phyloP scores from a whole-genome alignment of 2,888 invertebrate species.

The Ganaspis brasiliensis region DNA sequence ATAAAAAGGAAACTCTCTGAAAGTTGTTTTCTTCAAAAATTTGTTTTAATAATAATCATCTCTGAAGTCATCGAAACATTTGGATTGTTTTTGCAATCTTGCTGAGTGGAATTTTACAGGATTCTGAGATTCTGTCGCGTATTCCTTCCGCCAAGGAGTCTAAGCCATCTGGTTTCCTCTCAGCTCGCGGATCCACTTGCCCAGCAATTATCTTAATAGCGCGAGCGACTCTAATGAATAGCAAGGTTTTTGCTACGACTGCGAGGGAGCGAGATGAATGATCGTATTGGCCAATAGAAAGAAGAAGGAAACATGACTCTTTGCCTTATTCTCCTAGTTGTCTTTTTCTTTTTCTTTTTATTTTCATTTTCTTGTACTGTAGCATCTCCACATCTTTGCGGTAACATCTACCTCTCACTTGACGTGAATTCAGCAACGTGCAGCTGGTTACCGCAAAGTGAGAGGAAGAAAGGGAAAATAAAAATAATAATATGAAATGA shows the following conservation, averaged over 20 bases:
- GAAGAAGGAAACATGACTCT: slow-evolving; percentile 47
- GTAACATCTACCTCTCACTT: slow-evolving; percentile 55
- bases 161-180: slow-evolving; percentile 19
- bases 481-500: slow-evolving; percentile 38
- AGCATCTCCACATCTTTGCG: slow-evolving; percentile 49
- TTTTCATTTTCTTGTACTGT: slow-evolving; percentile 44
- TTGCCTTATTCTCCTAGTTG: slow-evolving; percentile 19
- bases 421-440: slow-evolving; percentile 48
- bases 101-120: background rate
- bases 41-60: too few species aligned
- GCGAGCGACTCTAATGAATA: slow-evolving; percentile 78
- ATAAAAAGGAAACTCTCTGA: too few species aligned
- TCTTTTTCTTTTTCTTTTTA: slow-evolving; percentile 44
- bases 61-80: too few species aligned
- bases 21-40: too few species aligned
- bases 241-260: slow-evolving; percentile 70
- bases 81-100: too few species aligned
- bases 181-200: slow-evolving; percentile 53
- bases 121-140: slow-evolving; percentile 1
- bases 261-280: slow-evolving; percentile 43
- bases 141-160: background rate
- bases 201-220: slow-evolving; percentile 77
- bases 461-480: slow-evolving; percentile 21
- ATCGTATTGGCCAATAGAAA: slow-evolving; percentile 36
- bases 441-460: slow-evolving; percentile 53